These are phyloP conservation scores for Trichopoda pennipes DNA, from an alignment of 2,888 invertebrate genomes.

Conservation along the genomic window DNA sequence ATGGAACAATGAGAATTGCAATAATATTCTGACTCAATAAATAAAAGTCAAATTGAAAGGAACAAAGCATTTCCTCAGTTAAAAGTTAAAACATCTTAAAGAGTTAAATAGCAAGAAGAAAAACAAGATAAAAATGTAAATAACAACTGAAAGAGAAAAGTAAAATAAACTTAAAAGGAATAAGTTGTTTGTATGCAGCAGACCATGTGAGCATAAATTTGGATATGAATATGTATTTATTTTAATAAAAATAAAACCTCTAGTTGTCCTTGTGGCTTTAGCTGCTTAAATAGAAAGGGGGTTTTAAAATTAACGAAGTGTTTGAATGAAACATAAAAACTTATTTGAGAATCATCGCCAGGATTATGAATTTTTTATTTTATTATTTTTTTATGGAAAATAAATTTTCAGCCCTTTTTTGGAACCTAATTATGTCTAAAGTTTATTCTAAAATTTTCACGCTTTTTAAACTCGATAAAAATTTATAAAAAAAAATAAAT, in stretches of 20 bases:
- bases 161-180: background rate
- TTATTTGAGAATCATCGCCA: background rate
- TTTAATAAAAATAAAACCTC: background rate
- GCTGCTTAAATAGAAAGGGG: no score
- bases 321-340: no score
- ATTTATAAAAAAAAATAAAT: no score
- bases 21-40: slow-evolving; percentile 64
- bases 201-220: slow-evolving; percentile 30
- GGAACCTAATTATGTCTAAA: no score
- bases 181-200: slow-evolving; percentile 34
- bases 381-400: no score
- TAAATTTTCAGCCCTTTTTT: no score
- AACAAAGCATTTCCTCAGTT: slow-evolving; percentile 6
- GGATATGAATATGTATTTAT: no score
- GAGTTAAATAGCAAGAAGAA: slow-evolving; percentile 9
- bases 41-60: slow-evolving; percentile 36
- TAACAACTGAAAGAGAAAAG: background rate
- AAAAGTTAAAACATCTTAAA: slow-evolving; percentile 19
- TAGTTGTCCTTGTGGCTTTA: slow-evolving; percentile 7
- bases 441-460: no score
- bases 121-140: background rate
- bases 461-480: no score
- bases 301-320: no score
- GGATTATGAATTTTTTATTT: no score
- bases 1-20: slow-evolving; percentile 63